Evolutionary conservation across 2,888 invertebrate genomes (phyloP).

Genomic region (Stenoptilia bipunctidactyla): DNA sequence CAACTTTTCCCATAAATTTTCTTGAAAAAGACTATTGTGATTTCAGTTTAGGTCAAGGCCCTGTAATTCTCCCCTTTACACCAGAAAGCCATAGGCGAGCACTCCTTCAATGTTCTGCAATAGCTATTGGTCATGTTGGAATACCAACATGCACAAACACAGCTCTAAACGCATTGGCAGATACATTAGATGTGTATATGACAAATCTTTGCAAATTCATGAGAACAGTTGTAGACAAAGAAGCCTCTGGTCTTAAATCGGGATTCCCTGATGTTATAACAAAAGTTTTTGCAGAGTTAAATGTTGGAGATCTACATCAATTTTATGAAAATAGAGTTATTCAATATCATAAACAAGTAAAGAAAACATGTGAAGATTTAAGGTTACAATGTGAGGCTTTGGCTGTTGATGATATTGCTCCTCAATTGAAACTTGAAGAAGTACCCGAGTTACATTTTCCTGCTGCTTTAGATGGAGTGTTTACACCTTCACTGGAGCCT

Average conservation of each 20-base stretch:
- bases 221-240: conserved; percentile 47
- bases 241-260: conserved; percentile 47
- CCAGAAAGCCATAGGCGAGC: conserved; percentile 57
- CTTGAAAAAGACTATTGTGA: conserved; percentile 53
- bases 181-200: conserved; percentile 49
- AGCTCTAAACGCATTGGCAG: conserved; percentile 45
- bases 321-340: conserved; percentile 55
- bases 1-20: conserved; percentile 46
- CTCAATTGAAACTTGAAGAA: conserved; percentile 54
- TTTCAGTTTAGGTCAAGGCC: conserved; percentile 54
- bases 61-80: conserved; percentile 51
- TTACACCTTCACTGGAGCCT: conserved; percentile 72
- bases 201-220: conserved; percentile 55
- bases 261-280: conserved; percentile 58
- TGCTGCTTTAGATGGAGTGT: conserved; percentile 57
- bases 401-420: conserved; percentile 43
- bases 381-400: conserved; percentile 39
- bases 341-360: conserved; percentile 45
- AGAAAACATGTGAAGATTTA: conserved; percentile 39
- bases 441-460: conserved; percentile 69
- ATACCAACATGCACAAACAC: conserved; percentile 47
- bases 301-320: conserved; percentile 50
- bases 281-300: conserved; percentile 57
- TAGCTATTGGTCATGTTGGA: conserved; percentile 54
- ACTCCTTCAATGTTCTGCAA: conserved; percentile 52